Evolutionary conservation across 2,113 vertebrate species (phyloP), one percentile per base, ranked within the genome.

Genomic region (Rhinopomastus cyanomelas): DNA sequence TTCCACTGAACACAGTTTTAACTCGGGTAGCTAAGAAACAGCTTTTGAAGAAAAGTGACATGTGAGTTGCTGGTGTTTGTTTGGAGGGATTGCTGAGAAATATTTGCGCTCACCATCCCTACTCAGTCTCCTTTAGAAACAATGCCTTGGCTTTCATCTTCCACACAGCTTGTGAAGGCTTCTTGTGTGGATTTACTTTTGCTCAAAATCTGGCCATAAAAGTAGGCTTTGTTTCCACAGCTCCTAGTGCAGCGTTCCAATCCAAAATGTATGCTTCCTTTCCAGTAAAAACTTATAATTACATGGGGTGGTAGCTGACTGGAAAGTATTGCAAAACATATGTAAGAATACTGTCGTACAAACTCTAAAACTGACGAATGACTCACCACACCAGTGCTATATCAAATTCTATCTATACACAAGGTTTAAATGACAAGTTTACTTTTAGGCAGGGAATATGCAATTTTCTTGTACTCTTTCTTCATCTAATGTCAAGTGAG

Each of bases 341-440:
- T 96, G 93, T 95, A 95, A 84, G 90, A 94, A 91, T 81, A 88
- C 85, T 95, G 95, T 94, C 30, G 86, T 95, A 92, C 83, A 94
- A 95, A 94, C 88, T 68, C 93, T 92, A 78, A 96, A 96, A 86
- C 95, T 96, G 94, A 94, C 62, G 46, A 91, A 89, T 94, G 94
- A 96, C 83, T 95, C 95, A 95, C 52, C 81, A 69, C 1, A 1
- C 82, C 87, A 89, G 91, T 71, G 82, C 93, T 90, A 5, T 95
- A 95, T 96, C 95, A 87, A 93, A 93, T 91, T 90, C 94, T 95
- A 94, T 94, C 95, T 95, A 84, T 95, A 93, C 71, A 48, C 88
- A 59, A 42, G 81, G 59, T 79, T 95, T 96, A 96, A 96, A 95
- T 96, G 94, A 95, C 93, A 96, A 91, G 93, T 95, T 95, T 96